Evolutionary conservation across 92 coral and sea anemone species (phyloP).

Genomic region (Galaxea fascicularis): DNA sequence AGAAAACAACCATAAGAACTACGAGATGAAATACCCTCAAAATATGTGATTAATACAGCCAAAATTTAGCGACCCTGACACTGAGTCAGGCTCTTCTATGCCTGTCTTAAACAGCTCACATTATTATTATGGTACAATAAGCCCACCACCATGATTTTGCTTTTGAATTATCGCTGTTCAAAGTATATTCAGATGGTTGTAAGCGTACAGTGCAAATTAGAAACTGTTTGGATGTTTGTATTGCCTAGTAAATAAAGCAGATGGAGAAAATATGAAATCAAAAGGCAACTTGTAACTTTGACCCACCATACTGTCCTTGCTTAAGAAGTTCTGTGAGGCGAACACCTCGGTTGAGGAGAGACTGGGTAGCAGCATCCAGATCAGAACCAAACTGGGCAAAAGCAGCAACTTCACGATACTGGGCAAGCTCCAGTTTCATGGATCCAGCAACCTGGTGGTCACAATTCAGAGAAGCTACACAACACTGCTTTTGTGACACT

Average conservation of each 20-base stretch:
- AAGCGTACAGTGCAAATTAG: too few species aligned
- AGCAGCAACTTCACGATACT: slow-evolving; percentile 99
- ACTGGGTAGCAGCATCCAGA: slow-evolving; percentile 97
- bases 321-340: slow-evolving; percentile 95
- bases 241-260: neutral
- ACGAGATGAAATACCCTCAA: neutral
- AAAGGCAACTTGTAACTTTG: neutral
- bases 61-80: too few species aligned
- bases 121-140: too few species aligned
- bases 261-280: neutral
- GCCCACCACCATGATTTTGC: too few species aligned
- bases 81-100: too few species aligned
- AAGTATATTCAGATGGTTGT: too few species aligned
- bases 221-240: neutral
- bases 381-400: slow-evolving; percentile 99
- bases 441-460: slow-evolving; percentile 93
- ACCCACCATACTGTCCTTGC: slow-evolving; percentile 98
- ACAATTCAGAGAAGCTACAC: neutral
- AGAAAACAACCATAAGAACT: neutral
- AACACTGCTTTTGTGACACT: neutral
- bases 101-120: too few species aligned
- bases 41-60: too few species aligned
- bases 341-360: slow-evolving; percentile 97
- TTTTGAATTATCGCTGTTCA: too few species aligned
- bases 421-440: slow-evolving; percentile 99